phyloP scores from a whole-genome alignment of 2,797 vertebrate species.

The Microtus californicus region DNA sequence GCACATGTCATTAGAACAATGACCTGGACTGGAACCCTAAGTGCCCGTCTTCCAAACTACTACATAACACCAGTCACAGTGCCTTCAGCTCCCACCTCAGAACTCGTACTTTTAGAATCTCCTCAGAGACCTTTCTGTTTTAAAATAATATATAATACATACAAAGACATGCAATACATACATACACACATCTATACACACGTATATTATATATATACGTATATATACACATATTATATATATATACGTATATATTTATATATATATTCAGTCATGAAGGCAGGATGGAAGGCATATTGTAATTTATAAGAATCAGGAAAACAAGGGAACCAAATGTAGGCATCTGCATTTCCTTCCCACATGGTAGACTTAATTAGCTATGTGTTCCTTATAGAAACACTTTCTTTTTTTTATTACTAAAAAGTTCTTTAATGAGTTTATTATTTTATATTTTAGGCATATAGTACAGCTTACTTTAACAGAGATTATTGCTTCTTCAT shows the following conservation, averaged over 20 bases:
- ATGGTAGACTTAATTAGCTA: background rate
- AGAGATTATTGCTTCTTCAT: background rate
- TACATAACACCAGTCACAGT: background rate
- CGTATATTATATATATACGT: too few relatives aligned
- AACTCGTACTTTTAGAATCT: background rate
- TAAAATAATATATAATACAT: background rate
- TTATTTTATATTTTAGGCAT: constrained; percentile 11
- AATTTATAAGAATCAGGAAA: background rate
- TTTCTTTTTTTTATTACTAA: constrained; percentile 40
- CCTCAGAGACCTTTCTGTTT: background rate
- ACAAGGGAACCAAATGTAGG: background rate
- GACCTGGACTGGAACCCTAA: background rate
- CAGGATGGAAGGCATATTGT: background rate
- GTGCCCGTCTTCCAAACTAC: background rate
- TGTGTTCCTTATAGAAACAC: background rate
- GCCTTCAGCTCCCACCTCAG: background rate
- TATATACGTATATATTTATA: too few relatives aligned
- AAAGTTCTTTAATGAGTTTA: background rate
- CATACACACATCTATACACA: too few relatives aligned
- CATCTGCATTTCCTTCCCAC: constrained; percentile 38
- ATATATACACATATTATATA: too few relatives aligned
- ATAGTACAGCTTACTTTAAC: background rate
- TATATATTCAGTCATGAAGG: background rate
- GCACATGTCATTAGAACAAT: constrained; percentile 9
- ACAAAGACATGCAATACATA: too few relatives aligned